Conservation (phyloP, 1,140 invertebrate species). For the Heliothis virescens region DNA sequence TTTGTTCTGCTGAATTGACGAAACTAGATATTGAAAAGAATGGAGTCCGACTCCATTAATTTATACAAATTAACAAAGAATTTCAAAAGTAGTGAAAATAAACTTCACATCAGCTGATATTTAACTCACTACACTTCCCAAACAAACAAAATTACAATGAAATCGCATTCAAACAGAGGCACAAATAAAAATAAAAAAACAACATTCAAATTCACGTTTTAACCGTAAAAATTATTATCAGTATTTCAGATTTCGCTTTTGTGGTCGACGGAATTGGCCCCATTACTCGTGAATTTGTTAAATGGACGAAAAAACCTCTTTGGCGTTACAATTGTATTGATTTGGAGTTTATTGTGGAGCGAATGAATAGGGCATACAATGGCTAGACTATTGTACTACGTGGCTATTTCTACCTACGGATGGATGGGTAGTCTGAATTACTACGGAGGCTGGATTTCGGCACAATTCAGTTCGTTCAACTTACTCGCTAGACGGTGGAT, state of each 20-base stretch:
- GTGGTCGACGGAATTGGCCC: slow-evolving; percentile 29
- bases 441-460: slow-evolving; percentile 4
- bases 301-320: slow-evolving; percentile 34
- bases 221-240: slow-evolving; percentile 21
- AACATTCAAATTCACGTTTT: background rate
- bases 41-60: too few relatives aligned
- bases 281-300: slow-evolving; percentile 32
- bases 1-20: too few relatives aligned
- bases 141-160: too few relatives aligned
- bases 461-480: background rate
- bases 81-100: too few relatives aligned
- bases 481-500: background rate
- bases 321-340: slow-evolving; percentile 17
- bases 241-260: slow-evolving; percentile 24
- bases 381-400: background rate
- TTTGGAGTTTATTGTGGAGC: slow-evolving; percentile 24
- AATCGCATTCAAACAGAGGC: too few relatives aligned
- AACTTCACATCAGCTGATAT: too few relatives aligned
- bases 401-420: background rate
- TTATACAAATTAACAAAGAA: too few relatives aligned
- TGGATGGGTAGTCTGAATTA: slow-evolving; percentile 3
- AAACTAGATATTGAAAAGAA: too few relatives aligned
- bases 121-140: too few relatives aligned
- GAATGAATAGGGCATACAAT: slow-evolving; percentile 23
- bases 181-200: too few relatives aligned